Evolutionary conservation across 2,113 vertebrate species (phyloP).

Genomic region (Baryphthengus martii): DNA sequence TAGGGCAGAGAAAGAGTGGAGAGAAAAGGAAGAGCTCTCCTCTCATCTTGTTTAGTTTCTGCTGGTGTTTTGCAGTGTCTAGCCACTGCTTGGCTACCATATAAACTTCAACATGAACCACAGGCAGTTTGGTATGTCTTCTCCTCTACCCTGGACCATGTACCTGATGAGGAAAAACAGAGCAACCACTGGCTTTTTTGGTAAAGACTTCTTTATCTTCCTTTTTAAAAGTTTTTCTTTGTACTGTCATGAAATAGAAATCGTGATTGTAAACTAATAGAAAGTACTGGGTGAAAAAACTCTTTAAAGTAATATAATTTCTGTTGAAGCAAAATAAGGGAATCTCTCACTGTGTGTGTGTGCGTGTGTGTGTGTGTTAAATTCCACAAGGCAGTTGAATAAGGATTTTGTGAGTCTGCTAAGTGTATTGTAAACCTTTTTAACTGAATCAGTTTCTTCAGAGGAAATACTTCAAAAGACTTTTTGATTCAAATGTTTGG

Average conservation of each 20-base stretch:
- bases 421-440: neutral
- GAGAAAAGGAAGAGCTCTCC: conserved; percentile 14
- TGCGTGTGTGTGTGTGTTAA: neutral
- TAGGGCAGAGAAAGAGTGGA: neutral
- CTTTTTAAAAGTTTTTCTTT: neutral
- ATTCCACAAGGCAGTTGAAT: neutral
- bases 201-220: conserved; percentile 48
- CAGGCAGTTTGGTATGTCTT: conserved; percentile 55
- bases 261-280: neutral
- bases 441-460: neutral
- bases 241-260: neutral
- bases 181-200: conserved; percentile 62
- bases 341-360: neutral
- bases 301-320: neutral
- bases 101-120: conserved; percentile 68
- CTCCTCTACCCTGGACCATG: conserved; percentile 77
- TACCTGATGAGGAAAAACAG: conserved; percentile 79
- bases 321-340: neutral
- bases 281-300: neutral
- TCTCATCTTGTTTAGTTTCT: neutral
- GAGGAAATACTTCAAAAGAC: neutral
- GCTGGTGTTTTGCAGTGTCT: neutral
- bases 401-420: neutral
- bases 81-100: neutral
- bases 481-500: neutral